Evolutionary conservation across 1,140 invertebrate species (phyloP).

Genomic region (Drosophila murphyi): DNA sequence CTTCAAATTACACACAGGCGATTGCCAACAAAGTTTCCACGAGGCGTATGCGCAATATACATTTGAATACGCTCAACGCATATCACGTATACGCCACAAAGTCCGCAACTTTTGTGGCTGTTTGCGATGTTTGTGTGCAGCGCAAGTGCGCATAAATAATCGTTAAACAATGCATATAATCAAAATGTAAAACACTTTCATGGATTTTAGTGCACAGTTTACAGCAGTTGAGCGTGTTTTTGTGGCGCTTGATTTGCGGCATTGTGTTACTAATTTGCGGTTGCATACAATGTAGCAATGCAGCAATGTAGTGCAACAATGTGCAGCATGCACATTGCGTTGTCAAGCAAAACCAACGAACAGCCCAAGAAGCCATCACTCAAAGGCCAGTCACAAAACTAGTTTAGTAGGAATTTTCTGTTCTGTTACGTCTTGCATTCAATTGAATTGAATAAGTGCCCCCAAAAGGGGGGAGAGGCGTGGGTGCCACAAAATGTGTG

Average conservation of each 20-base stretch:
- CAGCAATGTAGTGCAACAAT: slow-evolving; percentile 40
- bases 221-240: slow-evolving; percentile 47
- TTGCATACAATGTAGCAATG: slow-evolving; percentile 23
- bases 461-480: not conserved
- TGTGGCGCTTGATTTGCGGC: slow-evolving; percentile 42
- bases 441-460: slow-evolving; percentile 77
- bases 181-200: slow-evolving; percentile 28
- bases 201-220: slow-evolving; percentile 43
- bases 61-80: slow-evolving; percentile 8
- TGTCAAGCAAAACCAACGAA: slow-evolving; percentile 12
- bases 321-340: slow-evolving; percentile 18
- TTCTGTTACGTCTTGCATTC: slow-evolving; percentile 63
- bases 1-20: not conserved
- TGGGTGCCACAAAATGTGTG: slow-evolving; percentile 54
- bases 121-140: not conserved
- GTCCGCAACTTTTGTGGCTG: too few species aligned
- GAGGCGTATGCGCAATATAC: slow-evolving; percentile 51
- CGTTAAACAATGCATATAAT: slow-evolving; percentile 31
- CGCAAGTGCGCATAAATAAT: slow-evolving; percentile 37
- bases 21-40: slow-evolving; percentile 9
- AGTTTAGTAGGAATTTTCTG: slow-evolving; percentile 74
- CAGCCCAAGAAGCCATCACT: slow-evolving; percentile 11
- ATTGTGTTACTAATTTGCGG: slow-evolving; percentile 52
- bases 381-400: slow-evolving; percentile 50
- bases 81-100: slow-evolving; percentile 55